Percentiles rank a stretch among this genome's conserved stretches.
Conservation (phyloP, 2,797 vertebrate genomes). For the Microctenopoma lineatum region DNA sequence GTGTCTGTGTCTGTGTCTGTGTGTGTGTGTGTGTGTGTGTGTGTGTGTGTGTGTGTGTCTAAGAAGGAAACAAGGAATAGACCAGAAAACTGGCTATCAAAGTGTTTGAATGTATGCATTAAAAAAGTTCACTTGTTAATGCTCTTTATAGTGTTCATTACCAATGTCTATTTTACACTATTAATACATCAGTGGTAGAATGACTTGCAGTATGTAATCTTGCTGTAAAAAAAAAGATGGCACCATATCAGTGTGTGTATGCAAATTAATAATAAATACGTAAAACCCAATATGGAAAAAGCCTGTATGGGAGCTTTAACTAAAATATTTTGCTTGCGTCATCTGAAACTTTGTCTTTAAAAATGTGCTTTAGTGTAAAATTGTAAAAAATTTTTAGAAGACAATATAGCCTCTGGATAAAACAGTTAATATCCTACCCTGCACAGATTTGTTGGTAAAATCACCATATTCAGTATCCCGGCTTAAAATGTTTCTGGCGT, state of each 20-base stretch:
- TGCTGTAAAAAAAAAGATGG: not conserved
- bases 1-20: conserved; percentile 8
- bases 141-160: not conserved
- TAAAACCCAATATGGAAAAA: no score
- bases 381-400: conserved; percentile 33
- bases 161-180: not conserved
- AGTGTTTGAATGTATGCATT: not conserved
- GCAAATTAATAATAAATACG: no score
- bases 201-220: not conserved
- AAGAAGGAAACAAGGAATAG: conserved; percentile 30
- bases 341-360: conserved; percentile 22
- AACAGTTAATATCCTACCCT: conserved; percentile 53
- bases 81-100: conserved; percentile 20
- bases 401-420: conserved; percentile 54
- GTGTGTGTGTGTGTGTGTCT: conserved; percentile 5
- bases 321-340: conserved; percentile 35
- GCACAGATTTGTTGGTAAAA: conserved; percentile 56
- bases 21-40: conserved; percentile 26
- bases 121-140: not conserved
- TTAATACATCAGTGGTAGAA: not conserved
- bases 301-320: not conserved
- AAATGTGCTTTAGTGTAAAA: not conserved
- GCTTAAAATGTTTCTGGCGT: conserved; percentile 56
- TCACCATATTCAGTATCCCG: conserved; percentile 47
- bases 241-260: no score